Base-by-base conservation (phyloP, 92 coral and sea anemone species). In the Bergia sp. region DNA sequence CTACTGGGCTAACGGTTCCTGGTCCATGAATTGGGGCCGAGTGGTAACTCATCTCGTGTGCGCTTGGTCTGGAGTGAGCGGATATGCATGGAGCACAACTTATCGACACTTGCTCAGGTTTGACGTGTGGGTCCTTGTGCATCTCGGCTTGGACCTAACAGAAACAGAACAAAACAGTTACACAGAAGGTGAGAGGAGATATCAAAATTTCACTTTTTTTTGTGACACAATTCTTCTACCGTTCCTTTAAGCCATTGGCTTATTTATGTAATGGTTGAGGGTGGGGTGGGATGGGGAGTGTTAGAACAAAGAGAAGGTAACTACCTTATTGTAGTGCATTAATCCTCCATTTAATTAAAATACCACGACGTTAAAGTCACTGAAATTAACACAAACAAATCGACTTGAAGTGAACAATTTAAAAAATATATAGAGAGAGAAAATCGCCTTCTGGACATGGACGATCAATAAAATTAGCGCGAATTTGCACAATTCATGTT, bases 71-170 rank as follows among this genome's bases (percentile, higher is more conserved):
- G 69, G 98, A 81, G 86, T 90, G 96, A 4, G 88, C 50, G 3
- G 96, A 86, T 69, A 93, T 81, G 29, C 93, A 85, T 43, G 92
- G 89, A 9, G 92, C 93, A 20, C 96, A 86, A 49, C 92, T 93
- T 81, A 95, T 93, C 18, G 99, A 91, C 66, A 97, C 90, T 74
- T 95, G 98, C 64, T 97, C 99, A 41, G 97, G 99, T 85, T 97
- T 97, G 61, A 92, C 87, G 87, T 95, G 98, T 47, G 97, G 99
- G 23, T 97, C 99, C 89, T 97, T 97, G 55, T 92, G 95, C 85
- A 91, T 88, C 67, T 97, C 99, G 13, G 95, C 93, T 89, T 95
- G 99, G 4, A 94, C 96, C 98, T 96, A 72, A 43, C 77, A n/a
- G 20, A 37, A 76, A 43, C 12, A 73, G 36, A 20, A 57, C 23